Conservation (phyloP, 2,797 vertebrate genomes). For the Chaetodon trifasciatus region DNA sequence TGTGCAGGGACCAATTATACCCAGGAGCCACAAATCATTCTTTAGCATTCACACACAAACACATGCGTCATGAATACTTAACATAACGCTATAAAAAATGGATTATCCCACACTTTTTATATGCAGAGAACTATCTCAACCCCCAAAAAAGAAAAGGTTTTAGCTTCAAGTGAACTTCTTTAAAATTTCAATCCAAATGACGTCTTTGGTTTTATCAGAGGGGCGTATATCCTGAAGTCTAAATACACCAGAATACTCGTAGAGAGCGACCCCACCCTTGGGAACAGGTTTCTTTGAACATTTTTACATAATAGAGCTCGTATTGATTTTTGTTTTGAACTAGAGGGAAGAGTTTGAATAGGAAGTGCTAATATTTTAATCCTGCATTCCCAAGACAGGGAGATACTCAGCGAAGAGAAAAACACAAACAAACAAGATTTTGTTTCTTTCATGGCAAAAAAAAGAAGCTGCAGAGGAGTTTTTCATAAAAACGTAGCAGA, state of each 20-base stretch:
- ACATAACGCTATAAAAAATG: conserved; percentile 30
- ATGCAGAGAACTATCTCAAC: conserved; percentile 7
- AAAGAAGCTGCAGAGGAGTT: conserved; percentile 12
- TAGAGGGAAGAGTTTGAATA: conserved; percentile 68
- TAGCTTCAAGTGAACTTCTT: conserved; percentile 34
- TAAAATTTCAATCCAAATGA: conserved; percentile 33
- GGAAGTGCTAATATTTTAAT: conserved; percentile 77
- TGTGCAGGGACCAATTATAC: conserved; percentile 38
- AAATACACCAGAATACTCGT: conserved; percentile 47
- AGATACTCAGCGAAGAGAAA: conserved; percentile 37
- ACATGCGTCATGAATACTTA: conserved; percentile 35
- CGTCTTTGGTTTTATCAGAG: conserved; percentile 49
- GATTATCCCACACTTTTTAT: neutral
- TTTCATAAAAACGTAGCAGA: conserved; percentile 15
- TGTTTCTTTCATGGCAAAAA: conserved; percentile 21
- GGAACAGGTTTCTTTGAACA: conserved; percentile 76
- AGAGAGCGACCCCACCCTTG: conserved; percentile 56
- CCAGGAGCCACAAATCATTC: conserved; percentile 16
- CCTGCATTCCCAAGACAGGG: conserved; percentile 62
- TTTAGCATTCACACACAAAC: conserved; percentile 36
- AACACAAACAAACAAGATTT: conserved; percentile 60
- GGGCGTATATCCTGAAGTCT: conserved; percentile 50
- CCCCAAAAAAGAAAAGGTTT: conserved; percentile 8
- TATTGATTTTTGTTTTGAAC: conserved; percentile 77
- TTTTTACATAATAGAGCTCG: conserved; percentile 66